Evolutionary conservation across 2,113 vertebrate genomes (phyloP), one percentile per base, ranked within the genome.

Genomic region (Isichthys henryi): DNA sequence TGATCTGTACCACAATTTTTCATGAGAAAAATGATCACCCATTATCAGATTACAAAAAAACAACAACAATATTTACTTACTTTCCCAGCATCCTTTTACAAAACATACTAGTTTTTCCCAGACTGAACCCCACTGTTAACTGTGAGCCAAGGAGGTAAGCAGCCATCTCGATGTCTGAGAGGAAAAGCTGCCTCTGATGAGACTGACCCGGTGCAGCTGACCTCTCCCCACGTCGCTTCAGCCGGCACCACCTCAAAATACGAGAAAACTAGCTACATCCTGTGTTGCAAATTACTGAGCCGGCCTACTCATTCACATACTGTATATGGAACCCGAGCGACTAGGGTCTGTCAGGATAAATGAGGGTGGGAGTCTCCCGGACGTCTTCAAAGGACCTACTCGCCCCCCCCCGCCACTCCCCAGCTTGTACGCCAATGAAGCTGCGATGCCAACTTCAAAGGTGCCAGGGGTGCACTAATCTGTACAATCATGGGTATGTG

Each of bases 401-500:
- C n/a, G n/a, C 31, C 86, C 50, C n/a, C 86, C 50, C n/a, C 46
- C 35, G 9, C 23, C 86, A 35, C 35, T 39, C 31, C 74, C 27
- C 52, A 58, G 21, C 39, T 48, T 35, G 43, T 43, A 88, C 1
- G 43, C 0, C 21, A 21, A 92, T 89, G 86, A 88, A 88, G 17
- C 17, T 85, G 7, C n/a, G 92, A 88, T 15, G 91, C 50, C 87
- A 91, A 11, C 52, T 91, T 82, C 89, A 35, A 0, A 82, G 53
- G 52, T 13, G 17, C 91, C 88, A 66, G 89, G 91, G 87, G 66
- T 89, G 93, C 89, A 88, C 49, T 84, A 92, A 46, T 89, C 88
- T 45, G 43, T 3, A 45, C 43, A 45, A 45, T 3, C 43, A 4
- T 45, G 43, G 2, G 43, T 45, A 4, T 45, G 43, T 45, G 43